A percentile compares a stretch with the other conserved stretches of the same genome.
Conservation (phyloP, 1,140 invertebrate genomes). For the Lepidurus packardi region DNA sequence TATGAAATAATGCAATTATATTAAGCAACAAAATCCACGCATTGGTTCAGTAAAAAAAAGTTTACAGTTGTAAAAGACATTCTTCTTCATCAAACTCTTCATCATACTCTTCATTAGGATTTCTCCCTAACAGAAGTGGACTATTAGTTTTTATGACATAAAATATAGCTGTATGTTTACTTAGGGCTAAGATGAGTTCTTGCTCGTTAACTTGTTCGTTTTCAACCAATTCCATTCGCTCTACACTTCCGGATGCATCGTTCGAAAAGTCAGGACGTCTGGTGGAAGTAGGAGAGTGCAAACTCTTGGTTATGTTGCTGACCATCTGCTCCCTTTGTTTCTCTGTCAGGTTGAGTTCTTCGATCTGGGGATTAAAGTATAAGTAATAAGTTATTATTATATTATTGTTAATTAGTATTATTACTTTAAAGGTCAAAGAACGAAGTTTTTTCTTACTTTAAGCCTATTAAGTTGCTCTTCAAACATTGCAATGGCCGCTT, state of each 20-base stretch:
- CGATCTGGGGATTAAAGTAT: background rate
- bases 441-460: background rate
- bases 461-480: conserved; percentile 8
- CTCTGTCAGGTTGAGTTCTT: background rate
- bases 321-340: background rate
- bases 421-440: no score
- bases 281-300: background rate
- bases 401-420: background rate
- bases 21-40: background rate
- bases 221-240: background rate
- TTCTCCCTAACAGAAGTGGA: background rate
- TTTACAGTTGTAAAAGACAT: conserved; percentile 9
- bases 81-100: conserved; percentile 7
- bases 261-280: background rate
- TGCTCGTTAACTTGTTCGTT: background rate
- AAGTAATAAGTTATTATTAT: background rate
- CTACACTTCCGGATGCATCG: background rate
- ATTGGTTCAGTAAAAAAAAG: background rate
- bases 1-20: no score
- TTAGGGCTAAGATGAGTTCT: background rate
- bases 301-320: background rate
- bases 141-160: background rate
- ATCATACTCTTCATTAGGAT: background rate
- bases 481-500: conserved; percentile 4
- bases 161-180: background rate